A percentile compares a stretch with the other conserved stretches of the same genome.
Evolutionary conservation across 2,888 invertebrate species (phyloP).

Genomic region (Phaonia tiefii): DNA sequence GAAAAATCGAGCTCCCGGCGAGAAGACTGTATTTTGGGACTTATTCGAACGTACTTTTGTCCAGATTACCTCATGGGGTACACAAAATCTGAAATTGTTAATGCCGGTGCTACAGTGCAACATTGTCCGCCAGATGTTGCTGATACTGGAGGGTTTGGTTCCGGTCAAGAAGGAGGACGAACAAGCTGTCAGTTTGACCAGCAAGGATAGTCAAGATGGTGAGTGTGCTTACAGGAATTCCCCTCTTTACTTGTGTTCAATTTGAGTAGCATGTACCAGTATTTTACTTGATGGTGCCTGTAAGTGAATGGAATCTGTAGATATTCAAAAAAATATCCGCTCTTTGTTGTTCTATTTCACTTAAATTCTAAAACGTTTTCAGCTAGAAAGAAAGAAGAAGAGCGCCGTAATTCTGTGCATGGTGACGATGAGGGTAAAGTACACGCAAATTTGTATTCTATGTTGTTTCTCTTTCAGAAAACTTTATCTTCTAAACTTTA

Average conservation of each 20-base stretch:
- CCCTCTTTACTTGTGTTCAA: no score
- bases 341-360: background rate
- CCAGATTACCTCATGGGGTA: constrained; percentile 89
- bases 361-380: constrained; percentile 46
- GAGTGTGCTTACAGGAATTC: constrained; percentile 71
- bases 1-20: constrained; percentile 84
- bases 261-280: background rate
- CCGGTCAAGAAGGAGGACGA: constrained; percentile 86
- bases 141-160: constrained; percentile 91
- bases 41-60: constrained; percentile 90
- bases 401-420: constrained; percentile 73
- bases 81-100: constrained; percentile 90
- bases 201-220: constrained; percentile 82
- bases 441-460: constrained; percentile 65
- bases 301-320: background rate
- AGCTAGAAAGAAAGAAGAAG: constrained; percentile 67
- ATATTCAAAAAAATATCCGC: constrained; percentile 16
- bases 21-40: constrained; percentile 85
- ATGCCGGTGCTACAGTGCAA: constrained; percentile 96
- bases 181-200: constrained; percentile 81
- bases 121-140: constrained; percentile 92
- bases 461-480: constrained; percentile 35
- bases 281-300: background rate
- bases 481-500: background rate
- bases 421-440: constrained; percentile 79